Conservation (phyloP, 2,888 invertebrate species). For the Leptopilina syphax region DNA sequence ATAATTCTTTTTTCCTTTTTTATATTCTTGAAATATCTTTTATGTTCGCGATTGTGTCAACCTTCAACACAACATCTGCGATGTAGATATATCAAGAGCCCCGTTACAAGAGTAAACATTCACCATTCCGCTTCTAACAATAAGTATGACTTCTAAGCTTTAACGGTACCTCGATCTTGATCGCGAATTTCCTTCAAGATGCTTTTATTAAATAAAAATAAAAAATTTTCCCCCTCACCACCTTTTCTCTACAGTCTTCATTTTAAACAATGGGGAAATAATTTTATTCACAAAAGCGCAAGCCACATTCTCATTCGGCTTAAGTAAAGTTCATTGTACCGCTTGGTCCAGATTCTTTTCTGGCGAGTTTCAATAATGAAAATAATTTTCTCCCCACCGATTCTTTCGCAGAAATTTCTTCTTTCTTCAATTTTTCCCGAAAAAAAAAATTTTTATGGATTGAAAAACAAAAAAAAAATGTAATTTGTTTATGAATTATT, state of each 20-base stretch:
- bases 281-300: constrained; percentile 5
- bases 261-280: background rate
- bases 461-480: too few species aligned
- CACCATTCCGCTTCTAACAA: constrained; percentile 52
- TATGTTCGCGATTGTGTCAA: constrained; percentile 30
- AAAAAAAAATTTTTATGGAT: too few species aligned
- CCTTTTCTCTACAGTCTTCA: background rate
- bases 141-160: constrained; percentile 52
- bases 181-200: constrained; percentile 27
- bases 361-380: constrained; percentile 11
- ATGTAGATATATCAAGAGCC: constrained; percentile 45
- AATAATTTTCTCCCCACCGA: background rate
- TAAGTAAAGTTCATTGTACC: constrained; percentile 35
- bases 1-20: constrained; percentile 1
- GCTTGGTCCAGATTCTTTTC: constrained; percentile 35
- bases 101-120: constrained; percentile 52
- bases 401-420: background rate
- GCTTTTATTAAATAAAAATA: background rate
- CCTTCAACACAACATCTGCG: constrained; percentile 46
- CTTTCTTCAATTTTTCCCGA: too few species aligned
- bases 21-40: background rate
- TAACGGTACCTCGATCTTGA: constrained; percentile 30
- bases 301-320: constrained; percentile 2
- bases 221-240: background rate
- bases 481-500: too few species aligned